Percentiles rank a stretch among this genome's conserved stretches.
phyloP scores from a whole-genome alignment of 1,140 invertebrate species.

The Zaprionus nigranus region DNA sequence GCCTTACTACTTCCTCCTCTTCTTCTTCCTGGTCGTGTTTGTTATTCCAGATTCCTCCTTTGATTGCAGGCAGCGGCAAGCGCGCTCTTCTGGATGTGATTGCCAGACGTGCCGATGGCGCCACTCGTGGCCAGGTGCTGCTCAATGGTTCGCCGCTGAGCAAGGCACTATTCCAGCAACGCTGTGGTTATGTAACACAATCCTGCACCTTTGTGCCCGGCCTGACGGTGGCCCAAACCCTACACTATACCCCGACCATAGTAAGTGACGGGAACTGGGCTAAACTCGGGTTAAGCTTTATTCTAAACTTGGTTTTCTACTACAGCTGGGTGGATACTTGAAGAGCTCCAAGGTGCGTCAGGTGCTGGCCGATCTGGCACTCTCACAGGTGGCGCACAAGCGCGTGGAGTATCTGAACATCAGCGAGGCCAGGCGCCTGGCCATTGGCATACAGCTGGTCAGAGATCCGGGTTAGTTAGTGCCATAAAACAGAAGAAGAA shows the following conservation, averaged over 20 bases:
- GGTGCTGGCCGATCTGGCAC: conserved; percentile 94
- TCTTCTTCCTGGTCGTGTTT: no score
- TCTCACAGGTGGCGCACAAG: conserved; percentile 93
- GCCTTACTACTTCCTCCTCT: no score
- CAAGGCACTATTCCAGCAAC: conserved; percentile 91
- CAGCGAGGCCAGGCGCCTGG: conserved; percentile 93
- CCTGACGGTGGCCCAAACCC: conserved; percentile 93
- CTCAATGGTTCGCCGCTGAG: conserved; percentile 93
- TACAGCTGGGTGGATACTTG: conserved; percentile 88
- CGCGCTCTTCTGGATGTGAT: conserved; percentile 95
- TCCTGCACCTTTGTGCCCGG: conserved; percentile 92
- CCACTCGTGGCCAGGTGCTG: conserved; percentile 92
- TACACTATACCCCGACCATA: conserved; percentile 92
- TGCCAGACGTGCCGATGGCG: conserved; percentile 89
- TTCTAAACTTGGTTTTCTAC: conserved; percentile 18
- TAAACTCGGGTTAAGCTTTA: not conserved
- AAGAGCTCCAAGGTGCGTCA: conserved; percentile 91
- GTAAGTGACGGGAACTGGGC: conserved; percentile 79
- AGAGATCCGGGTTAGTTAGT: conserved; percentile 89
- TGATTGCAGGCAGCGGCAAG: conserved; percentile 91
- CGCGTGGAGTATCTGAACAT: conserved; percentile 91
- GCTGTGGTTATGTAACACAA: conserved; percentile 94
- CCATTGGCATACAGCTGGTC: conserved; percentile 94
- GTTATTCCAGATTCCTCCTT: no score
- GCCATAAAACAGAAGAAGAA: no score